Evolutionary conservation across 2,888 invertebrate species (phyloP), one percentile per base, ranked within the genome.

Genomic region (Bellardia bayeri): DNA sequence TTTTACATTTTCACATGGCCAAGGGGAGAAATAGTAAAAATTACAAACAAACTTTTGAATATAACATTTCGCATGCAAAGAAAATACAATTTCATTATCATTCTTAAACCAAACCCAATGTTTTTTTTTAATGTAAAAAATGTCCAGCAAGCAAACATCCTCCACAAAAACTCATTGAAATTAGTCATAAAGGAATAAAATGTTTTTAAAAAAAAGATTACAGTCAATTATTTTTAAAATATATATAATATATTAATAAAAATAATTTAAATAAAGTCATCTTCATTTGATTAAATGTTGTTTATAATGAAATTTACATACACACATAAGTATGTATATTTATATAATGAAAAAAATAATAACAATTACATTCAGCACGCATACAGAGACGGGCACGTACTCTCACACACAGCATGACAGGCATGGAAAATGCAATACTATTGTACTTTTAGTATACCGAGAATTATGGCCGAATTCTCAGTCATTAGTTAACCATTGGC

Each of bases 131-230:
- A 33, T 33, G 2, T 23, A 23, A 23, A 1, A 23, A 1, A 5
- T 5, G 37, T 5, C 37, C 4, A 37, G 5, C 37, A 37, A 37
- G 23, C 23, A 23, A 23, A 23, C 23, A 37, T 5, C 37, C 37
- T 6, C 33, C 37, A 5, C 37, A 37, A 37, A 37, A 37, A 1
- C 37, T 30, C 5, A 63, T 14, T 63, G n/a, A 33, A 75, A 66
- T 66, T 30, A 78, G 42, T 78, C 78, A 78, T 78, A n/a, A 30
- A 8, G 42, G 56, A 9, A 11, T 45, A 45, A 54, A 2, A 40
- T 66, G 13, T 30, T n/a, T 14, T 23, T 23, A 23, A 23, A 23
- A n/a, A n/a, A n/a, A 8, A 40, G 14, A 16, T 33, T 7, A 63
- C n/a, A 75, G 11, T 37, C 7, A 49, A 75, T 49, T 49, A 49